Evolutionary conservation across 1,140 invertebrate genomes (phyloP), one percentile per base, ranked within the genome.

Genomic region (Drosophila prosaltans): DNA sequence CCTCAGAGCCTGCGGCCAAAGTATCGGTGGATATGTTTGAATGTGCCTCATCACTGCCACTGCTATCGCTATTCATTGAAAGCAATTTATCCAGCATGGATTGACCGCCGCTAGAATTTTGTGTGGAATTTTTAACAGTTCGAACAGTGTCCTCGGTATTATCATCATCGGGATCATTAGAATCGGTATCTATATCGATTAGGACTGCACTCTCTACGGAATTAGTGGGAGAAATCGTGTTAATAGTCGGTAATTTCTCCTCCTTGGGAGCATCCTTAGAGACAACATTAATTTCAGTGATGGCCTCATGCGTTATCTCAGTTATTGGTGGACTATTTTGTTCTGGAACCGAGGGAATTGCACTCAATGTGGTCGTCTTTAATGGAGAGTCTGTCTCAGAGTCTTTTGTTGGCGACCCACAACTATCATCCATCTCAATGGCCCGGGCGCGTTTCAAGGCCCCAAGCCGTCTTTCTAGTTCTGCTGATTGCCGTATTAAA

Each of bases 401-500:
- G 10, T 43, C 16, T 45, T 21, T 40, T 51, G n/a, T 16, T 0
- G 88, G 81, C 60, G 88, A 92, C 11, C 80, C 61, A 43, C 72
- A 74, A 5, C 45, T 8, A 51, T 91, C 91, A 36, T 91, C 90
- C 24, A 91, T 84, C 59, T 91, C 91, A 45, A 91, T 90, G 60
- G 91, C 91, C 30, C 78, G 73, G 1, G 81, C 74, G 11, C 91
- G 84, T 61, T 88, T 89, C 3, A 92, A 66, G 54, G 80, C 76
- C 63, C 54, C 80, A 84, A 74, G 60, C 40, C 88, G 90, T 1
- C 90, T 79, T 28, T 91, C 91, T 54, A 92, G 66, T 54, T 92
- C 90, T 7, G 71, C 91, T 2, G 94, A 93, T 92, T 97, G 96
- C 78, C 96, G 94, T 24, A 94, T 94, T 21, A 97, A 91, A 11